Base-by-base conservation (phyloP, 2,888 invertebrate genomes). In the Pseudolycoriella hygida region DNA sequence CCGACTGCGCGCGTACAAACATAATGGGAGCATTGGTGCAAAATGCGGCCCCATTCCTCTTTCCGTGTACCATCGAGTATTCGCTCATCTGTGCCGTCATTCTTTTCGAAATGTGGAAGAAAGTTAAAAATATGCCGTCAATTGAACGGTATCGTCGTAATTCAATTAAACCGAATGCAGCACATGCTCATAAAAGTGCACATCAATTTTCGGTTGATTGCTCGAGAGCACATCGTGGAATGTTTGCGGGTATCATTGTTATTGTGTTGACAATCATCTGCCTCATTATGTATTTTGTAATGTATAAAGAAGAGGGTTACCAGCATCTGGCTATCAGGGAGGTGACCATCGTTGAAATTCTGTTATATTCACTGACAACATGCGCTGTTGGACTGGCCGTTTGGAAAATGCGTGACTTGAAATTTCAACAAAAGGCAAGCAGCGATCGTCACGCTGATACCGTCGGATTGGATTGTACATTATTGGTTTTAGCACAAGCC, bases 41-140 rank as follows among this genome's bases (percentile, higher is more conserved):
- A 56, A 77, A 80, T 54, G 68, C 74, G 3, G 72, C 75, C 1
- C 86, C 87, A 0, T 89, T 89, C 60, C 72, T 92, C 47, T 90
- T 87, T 58, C 90, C 92, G 0, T 89, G 89, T 60, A 76, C 76
- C 42, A 87, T 92, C 54, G 90, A 92, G 64, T 92, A 90, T 67
- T 87, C 87, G 37, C 71, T 92, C 43, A 87, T 92, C 50, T 88
- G 87, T 57, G 88, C 90, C 18, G 90, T 88, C 25, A 80, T 89
- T 51, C 67, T 87, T 46, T 89, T 81, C 59, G 84, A 89, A 62
- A 87, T 90, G 78, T 92, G 90, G 87, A 86, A 86, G 66, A 84
- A 86, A 61, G 78, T 83, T 12, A 68, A 68, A 52, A 67, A 88
- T 2, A 62, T 65, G 43, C 62, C 64, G 12, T 60, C 64, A 31